A percentile compares a stretch with the other conserved stretches of the same genome.
Evolutionary conservation across 2,888 invertebrate species (phyloP).

Genomic region (Sarcophaga variegata): DNA sequence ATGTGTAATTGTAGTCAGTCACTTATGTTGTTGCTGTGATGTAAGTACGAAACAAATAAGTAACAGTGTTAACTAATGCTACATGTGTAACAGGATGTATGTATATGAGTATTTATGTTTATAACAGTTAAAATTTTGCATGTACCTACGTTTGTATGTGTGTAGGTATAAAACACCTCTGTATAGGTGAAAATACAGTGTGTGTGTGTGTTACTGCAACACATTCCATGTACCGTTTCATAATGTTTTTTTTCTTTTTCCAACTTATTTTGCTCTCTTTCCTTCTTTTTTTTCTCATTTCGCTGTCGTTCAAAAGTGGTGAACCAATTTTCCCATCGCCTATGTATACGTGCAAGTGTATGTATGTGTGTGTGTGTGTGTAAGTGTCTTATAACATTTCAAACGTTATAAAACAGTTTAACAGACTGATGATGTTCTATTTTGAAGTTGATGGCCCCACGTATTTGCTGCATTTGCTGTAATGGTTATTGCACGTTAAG

Average conservation of each 20-base stretch:
- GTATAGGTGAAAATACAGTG: background rate
- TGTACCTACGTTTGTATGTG: conserved; percentile 25
- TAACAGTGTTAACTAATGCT: conserved; percentile 25
- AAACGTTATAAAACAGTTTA: conserved; percentile 3
- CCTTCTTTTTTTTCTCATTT: conserved; percentile 1
- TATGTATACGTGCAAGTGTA: too few relatives aligned
- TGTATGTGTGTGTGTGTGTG: background rate
- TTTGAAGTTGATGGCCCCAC: conserved; percentile 66
- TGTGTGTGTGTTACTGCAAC: conserved; percentile 63
- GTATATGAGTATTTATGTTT: background rate
- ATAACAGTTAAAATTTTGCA: background rate
- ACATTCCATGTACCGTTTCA: conserved; percentile 30
- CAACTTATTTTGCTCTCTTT: conserved; percentile 19
- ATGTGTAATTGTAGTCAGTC: conserved; percentile 19
- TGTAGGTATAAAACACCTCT: background rate
- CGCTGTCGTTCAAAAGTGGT: background rate
- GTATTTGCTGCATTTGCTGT: conserved; percentile 68
- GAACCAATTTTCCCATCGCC: too few relatives aligned
- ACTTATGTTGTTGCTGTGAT: conserved; percentile 24
- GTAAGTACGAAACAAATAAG: conserved; percentile 12
- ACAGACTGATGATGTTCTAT: conserved; percentile 64
- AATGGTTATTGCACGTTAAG: conserved; percentile 70
- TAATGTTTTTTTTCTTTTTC: background rate
- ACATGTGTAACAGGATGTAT: background rate
- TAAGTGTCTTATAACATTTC: background rate